Conservation (phyloP, 2,113 vertebrate genomes). For the Apistogramma diplotaenia region DNA sequence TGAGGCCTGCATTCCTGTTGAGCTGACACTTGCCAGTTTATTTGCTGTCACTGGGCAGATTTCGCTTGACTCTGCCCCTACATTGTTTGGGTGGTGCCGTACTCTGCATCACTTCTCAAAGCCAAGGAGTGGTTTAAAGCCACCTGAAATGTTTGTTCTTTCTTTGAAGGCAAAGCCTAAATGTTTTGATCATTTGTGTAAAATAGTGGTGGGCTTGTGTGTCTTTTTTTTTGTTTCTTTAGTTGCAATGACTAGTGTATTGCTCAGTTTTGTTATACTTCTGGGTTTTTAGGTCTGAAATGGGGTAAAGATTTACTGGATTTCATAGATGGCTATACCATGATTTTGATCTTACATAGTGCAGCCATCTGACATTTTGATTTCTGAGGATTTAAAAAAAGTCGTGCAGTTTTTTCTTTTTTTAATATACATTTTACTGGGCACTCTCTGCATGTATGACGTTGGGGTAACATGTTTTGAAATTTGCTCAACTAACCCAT, state of each 20-base stretch:
- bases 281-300: background rate
- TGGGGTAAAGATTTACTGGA: too few relatives aligned
- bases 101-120: conserved; percentile 43
- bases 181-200: background rate
- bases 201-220: background rate
- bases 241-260: background rate
- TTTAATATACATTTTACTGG: background rate
- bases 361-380: too few relatives aligned
- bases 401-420: background rate
- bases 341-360: too few relatives aligned
- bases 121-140: conserved; percentile 29
- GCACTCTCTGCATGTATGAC: too few relatives aligned
- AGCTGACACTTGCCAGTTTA: conserved; percentile 42
- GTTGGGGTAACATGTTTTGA: background rate
- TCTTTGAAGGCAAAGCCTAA: background rate
- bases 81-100: conserved; percentile 47
- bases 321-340: too few relatives aligned
- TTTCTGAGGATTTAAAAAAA: too few relatives aligned
- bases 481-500: too few relatives aligned
- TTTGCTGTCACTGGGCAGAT: conserved; percentile 66
- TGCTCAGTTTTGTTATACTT: background rate
- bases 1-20: conserved; percentile 38
- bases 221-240: background rate
- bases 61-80: conserved; percentile 40
- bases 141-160: conserved; percentile 32